Conservation (phyloP, 2,797 vertebrate genomes). For the Eupleurogrammus muticus region DNA sequence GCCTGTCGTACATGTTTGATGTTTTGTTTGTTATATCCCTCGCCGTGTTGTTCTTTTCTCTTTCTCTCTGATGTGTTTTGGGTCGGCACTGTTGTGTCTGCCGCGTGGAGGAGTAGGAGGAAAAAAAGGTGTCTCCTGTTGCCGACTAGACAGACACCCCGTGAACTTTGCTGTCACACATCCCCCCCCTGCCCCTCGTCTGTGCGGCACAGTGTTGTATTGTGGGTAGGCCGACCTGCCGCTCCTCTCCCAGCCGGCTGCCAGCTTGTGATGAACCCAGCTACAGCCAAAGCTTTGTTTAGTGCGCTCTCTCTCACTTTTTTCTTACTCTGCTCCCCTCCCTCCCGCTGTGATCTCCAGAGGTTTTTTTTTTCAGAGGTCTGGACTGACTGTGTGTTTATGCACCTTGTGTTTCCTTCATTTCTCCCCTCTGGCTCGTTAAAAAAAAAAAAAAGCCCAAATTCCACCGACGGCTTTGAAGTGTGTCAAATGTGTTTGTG, state of each 20-base stretch:
- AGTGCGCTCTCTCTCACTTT: not conserved
- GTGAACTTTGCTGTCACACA: slow-evolving; percentile 42
- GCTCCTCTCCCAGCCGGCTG: slow-evolving; percentile 31
- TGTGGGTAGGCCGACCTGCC: slow-evolving; percentile 46
- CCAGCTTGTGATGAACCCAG: slow-evolving; percentile 35
- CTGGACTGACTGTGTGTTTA: slow-evolving; percentile 62
- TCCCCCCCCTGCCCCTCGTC: slow-evolving; percentile 39
- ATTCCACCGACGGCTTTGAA: slow-evolving; percentile 80
- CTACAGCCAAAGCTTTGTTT: slow-evolving; percentile 31
- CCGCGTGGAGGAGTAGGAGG: not conserved
- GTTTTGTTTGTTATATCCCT: slow-evolving; percentile 64
- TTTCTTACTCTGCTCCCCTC: slow-evolving; percentile 25
- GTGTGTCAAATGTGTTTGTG: slow-evolving; percentile 63
- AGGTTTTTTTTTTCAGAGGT: slow-evolving; percentile 61
- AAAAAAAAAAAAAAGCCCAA: too few species aligned
- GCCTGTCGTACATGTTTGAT: slow-evolving; percentile 64
- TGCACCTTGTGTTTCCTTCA: slow-evolving; percentile 71
- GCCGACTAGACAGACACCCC: slow-evolving; percentile 37
- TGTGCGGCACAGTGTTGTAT: slow-evolving; percentile 38
- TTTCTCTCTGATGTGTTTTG: slow-evolving; percentile 41
- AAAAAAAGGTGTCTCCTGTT: slow-evolving; percentile 48
- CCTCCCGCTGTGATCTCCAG: slow-evolving; percentile 58
- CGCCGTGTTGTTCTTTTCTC: slow-evolving; percentile 30
- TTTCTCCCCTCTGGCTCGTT: slow-evolving; percentile 73
- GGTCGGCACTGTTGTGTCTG: slow-evolving; percentile 40